Evolutionary conservation across 1,140 invertebrate species (phyloP), one percentile per base, ranked within the genome.

Genomic region (Charaxes varanes): DNA sequence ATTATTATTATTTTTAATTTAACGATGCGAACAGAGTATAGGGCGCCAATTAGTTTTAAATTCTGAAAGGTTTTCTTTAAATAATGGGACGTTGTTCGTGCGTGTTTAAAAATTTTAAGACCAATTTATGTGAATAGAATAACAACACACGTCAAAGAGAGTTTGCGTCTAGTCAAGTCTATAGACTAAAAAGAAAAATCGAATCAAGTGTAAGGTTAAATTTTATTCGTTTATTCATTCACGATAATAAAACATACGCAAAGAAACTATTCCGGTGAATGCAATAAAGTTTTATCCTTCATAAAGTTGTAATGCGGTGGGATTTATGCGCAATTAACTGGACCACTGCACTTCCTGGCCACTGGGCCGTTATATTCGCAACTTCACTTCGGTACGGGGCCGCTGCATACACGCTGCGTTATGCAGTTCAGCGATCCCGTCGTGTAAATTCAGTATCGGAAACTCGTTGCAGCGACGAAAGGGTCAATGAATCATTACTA

Each of bases 401-500:
- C 38, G 46, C 24, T 18, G 30, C 36, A 30, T 32, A 24, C 43
- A 27, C 27, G 34, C 33, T 17, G 28, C 34, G 26, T 8, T 10
- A 6, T 11, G 17, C 46, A 38, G 40, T 43, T 43, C 40, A 46
- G 21, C 43, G 35, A 27, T 26, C 43, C 26, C 43, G 17, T 12
- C 18, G 34, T 45, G 47, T 43, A 35, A 58, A 55, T 45, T 34
- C 34, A 55, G 50, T 53, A 56, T 70, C 41, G 56, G 55, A 54
- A 53, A 18, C 49, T 37, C 27, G 55, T 67, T 37, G 21, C 10
- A 31, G 27, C 30, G 41, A 37, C 41, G 17, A 45, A 23, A 43
- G 50, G 61, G 60, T 66, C 60, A 63, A 58, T 59, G 61, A 53
- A 63, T 45, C 62, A 36, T 49, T 51, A 32, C 38, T 23, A 27